Evolutionary conservation across 2,888 invertebrate genomes (phyloP).

Genomic region (Meta bourneti): DNA sequence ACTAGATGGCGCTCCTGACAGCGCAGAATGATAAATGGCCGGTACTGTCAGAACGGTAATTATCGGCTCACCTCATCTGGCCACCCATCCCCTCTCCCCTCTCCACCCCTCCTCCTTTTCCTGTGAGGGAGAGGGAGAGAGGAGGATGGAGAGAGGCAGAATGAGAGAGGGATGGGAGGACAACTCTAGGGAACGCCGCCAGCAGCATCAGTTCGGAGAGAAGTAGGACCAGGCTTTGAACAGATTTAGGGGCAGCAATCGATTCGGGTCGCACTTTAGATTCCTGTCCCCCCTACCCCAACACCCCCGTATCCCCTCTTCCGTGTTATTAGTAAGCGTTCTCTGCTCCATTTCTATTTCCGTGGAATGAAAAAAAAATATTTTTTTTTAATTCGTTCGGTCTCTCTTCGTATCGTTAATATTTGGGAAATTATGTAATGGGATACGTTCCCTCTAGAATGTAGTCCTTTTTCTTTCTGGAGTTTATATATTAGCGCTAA

Average conservation of each 20-base stretch:
- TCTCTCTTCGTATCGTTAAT: neutral
- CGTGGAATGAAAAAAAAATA: neutral
- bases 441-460: neutral
- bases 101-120: conserved; percentile 3
- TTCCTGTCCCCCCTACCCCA: neutral
- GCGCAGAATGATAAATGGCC: conserved; percentile 76
- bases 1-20: conserved; percentile 75
- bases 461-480: neutral
- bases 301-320: neutral
- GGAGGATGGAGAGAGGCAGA: conserved; percentile 51
- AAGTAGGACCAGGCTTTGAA: conserved; percentile 62
- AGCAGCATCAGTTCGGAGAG: conserved; percentile 62
- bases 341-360: conserved; percentile 42
- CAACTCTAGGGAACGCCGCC: conserved; percentile 57
- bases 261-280: conserved; percentile 70
- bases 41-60: conserved; percentile 76
- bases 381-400: neutral
- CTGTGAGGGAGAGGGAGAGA: conserved; percentile 45
- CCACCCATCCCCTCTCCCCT: conserved; percentile 48
- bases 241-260: conserved; percentile 72
- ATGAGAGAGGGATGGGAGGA: conserved; percentile 26
- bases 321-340: conserved; percentile 66
- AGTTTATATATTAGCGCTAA: too few species aligned
- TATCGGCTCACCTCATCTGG: conserved; percentile 77
- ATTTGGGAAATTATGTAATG: neutral